Base-by-base conservation (phyloP, 1,140 invertebrate species). In the Rhizoglyphus robini region DNA sequence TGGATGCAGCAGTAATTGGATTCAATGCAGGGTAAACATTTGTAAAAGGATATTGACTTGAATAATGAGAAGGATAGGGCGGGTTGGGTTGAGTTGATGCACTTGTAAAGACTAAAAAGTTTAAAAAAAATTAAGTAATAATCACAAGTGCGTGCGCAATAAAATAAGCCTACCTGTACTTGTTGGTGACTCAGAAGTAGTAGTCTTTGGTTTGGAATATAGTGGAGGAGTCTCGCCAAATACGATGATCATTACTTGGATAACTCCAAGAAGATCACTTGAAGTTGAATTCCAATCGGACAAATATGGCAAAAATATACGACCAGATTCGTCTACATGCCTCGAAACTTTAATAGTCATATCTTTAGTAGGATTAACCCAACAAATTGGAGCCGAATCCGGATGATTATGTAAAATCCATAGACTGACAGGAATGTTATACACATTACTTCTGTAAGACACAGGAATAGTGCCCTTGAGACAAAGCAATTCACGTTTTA, bases 371-470 rank as follows among this genome's bases (percentile, higher is more conserved):
- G 96, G 96, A 76, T 85, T 89, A 0, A 99, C 96, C 77, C 88
- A 99, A 74, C 93, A 96, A 75, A 97, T 88, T n/a, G 96, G 96
- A 23, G 93, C 88, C 78, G 95, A 88, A 73, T 89, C 84, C 0
- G 96, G 96, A 82, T 99, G 90, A 30, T 90, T 96, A 73, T 99
- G 91, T 83, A 95, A 85, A 31, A 99, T 73, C 89, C 91, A 98
- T 71, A 99, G 86, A 75, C 86, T 87, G 30, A 99, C 84, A 38
- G 96, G 96, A 77, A 99, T 99, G 78, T 99, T 93, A 77, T 99
- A 99, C 20, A 77, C 81, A 60, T 79, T 83, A 65, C 90, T 88
- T 85, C 88, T 92, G 74, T 88, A 96, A 36, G 78, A 79, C 1
- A 96, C 88, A 31, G 93, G 92, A 73, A 97, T 91, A 18, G 93